phyloP scores from a whole-genome alignment of 1,140 invertebrate genomes.

The Neodiprion virginianus region DNA sequence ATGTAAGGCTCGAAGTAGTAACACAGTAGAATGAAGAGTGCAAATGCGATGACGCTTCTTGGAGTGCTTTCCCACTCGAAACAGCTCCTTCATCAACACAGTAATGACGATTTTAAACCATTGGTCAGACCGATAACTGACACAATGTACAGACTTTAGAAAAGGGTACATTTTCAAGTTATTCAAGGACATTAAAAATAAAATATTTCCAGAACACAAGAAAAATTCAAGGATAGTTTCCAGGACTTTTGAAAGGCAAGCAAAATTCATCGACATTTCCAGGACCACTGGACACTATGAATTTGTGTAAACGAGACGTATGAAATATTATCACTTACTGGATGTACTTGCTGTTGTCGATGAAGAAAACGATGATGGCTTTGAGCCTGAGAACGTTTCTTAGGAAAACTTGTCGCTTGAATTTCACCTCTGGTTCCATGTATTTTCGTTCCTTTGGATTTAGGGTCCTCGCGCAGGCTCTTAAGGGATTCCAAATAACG shows the following conservation, averaged over 20 bases:
- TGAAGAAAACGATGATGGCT: conserved; percentile 85
- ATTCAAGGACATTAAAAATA: neutral
- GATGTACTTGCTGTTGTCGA: conserved; percentile 89
- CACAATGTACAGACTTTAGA: neutral
- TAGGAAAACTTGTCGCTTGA: conserved; percentile 93
- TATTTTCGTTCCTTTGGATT: conserved; percentile 97
- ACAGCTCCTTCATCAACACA: conserved; percentile 75
- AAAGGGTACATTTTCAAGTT: neutral
- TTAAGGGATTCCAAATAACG: conserved; percentile 91
- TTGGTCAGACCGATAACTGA: neutral
- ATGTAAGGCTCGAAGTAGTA: conserved; percentile 91
- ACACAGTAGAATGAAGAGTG: conserved; percentile 81
- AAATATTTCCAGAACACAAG: too few relatives aligned
- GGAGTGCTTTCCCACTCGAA: conserved; percentile 96
- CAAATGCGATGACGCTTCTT: conserved; percentile 86
- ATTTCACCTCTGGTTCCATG: conserved; percentile 93
- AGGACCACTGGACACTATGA: conserved; percentile 15
- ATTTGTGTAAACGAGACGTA: conserved; percentile 16
- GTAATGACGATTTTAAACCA: neutral
- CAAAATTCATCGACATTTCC: neutral
- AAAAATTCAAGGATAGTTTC: too few relatives aligned
- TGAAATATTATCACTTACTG: conserved; percentile 72
- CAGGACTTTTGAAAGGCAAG: too few relatives aligned
- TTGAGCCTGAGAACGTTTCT: conserved; percentile 94
- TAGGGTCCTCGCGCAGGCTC: conserved; percentile 88